Evolutionary conservation across 2,113 vertebrate species (phyloP).

Genomic region (Ursus arctos): DNA sequence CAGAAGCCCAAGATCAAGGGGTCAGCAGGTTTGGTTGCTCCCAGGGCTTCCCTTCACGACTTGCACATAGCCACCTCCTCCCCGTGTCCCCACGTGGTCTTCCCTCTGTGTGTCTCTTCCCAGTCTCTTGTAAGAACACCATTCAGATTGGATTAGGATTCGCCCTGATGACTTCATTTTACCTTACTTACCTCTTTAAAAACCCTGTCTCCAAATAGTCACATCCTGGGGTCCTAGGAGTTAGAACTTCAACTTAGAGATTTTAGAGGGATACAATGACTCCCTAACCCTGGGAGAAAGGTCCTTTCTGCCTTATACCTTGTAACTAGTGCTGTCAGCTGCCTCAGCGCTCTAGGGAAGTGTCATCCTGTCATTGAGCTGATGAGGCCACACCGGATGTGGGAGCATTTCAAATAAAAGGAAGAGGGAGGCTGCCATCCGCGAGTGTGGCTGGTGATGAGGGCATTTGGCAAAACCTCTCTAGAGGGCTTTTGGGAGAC

Average conservation of each 20-base stretch:
- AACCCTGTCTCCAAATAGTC: not conserved
- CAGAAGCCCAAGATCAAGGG: not conserved
- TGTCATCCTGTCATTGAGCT: not conserved
- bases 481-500: not conserved
- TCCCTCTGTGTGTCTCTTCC: not conserved
- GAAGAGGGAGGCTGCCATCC: not conserved
- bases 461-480: not conserved
- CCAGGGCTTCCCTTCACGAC: not conserved
- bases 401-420: not conserved
- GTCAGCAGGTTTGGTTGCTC: not conserved
- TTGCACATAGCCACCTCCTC: fast-evolving
- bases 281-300: not conserved
- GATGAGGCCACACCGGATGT: not conserved
- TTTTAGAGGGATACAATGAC: not conserved
- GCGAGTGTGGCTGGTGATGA: not conserved
- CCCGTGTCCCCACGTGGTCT: not conserved
- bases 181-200: not conserved
- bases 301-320: not conserved
- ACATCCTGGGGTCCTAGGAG: not conserved
- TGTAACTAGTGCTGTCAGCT: not conserved
- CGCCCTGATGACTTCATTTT: not conserved
- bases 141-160: not conserved
- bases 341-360: not conserved
- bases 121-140: not conserved
- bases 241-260: not conserved